Evolutionary conservation across 2,888 invertebrate species (phyloP).

Genomic region (Aspidiotus destructor): DNA sequence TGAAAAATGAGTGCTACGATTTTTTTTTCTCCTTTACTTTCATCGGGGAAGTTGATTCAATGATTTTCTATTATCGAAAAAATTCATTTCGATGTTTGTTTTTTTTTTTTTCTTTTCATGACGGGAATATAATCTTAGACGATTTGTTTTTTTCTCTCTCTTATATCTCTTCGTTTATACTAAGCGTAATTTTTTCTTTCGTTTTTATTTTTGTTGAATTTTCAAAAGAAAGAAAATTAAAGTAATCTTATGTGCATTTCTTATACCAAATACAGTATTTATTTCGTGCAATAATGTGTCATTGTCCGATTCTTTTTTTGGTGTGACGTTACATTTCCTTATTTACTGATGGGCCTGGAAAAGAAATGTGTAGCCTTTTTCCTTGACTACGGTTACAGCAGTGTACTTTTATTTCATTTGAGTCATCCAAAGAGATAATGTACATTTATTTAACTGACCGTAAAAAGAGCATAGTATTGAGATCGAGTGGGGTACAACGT

Average conservation of each 20-base stretch:
- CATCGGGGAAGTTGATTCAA: neutral
- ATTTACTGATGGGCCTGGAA: too few relatives aligned
- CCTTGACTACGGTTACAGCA: too few relatives aligned
- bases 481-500: too few relatives aligned
- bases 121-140: constrained; percentile 29
- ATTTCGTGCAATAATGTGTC: constrained; percentile 13
- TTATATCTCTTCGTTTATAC: neutral
- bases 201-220: constrained; percentile 13
- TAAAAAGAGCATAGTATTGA: too few relatives aligned
- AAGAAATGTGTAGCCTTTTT: too few relatives aligned
- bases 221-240: constrained; percentile 17
- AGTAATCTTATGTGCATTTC: constrained; percentile 30
- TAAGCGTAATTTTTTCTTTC: neutral
- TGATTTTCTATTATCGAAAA: neutral
- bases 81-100: neutral
- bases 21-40: neutral
- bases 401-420: too few relatives aligned
- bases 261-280: constrained; percentile 32
- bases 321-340: too few relatives aligned
- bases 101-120: constrained; percentile 14
- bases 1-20: neutral
- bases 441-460: too few relatives aligned
- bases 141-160: constrained; percentile 23
- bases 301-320: neutral
- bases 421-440: too few relatives aligned